Base-by-base conservation (phyloP, 2,113 vertebrate species). In the Nothobranchius kuhntae region DNA sequence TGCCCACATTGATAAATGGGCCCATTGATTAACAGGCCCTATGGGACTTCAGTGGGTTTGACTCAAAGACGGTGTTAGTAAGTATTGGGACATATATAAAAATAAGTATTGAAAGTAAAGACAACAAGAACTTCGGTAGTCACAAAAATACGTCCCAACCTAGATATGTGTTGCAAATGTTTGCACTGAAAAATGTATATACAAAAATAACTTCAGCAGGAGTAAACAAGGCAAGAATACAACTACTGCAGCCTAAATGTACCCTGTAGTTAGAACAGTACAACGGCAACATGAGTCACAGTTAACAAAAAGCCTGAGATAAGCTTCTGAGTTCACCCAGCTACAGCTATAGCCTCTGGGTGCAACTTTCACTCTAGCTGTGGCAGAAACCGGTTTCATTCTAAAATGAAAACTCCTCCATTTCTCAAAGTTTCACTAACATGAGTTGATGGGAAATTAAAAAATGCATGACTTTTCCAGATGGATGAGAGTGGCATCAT, bases 381-480 rank as follows among this genome's bases (percentile, higher is more conserved):
- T 21, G 14, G 26, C 2, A 9, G 40, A 53, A 40, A 73, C 15
- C 15, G 40, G 40, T 21, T 44, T 59, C 8, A 38, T 1, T 56
- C 36, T 9, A 65, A 61, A 67, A 63, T 14, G 8, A 68, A 67
- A 13, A 38, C 13, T 44, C 15, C 15, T 40, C 58, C 14, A 38
- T 36, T 61, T 47, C 24, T 47, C 44, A 47, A 46, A 46, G n/a
- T 21, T 17, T n/a, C 2, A 13, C 38, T 21, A 58, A 58, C 38
- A 21, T 0, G 13, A 59, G 17, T 42, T 42, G 42, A 55, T 55
- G 63, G 42, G 52, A 46, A 35, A 53, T 42, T 64, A 24, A 51
- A 68, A 51, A n/a, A 56, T 36, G 47, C 8, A 14, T 58, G 61
- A 53, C 30, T 65, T 53, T 77, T 68, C 26, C 53, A 52, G 52